Evolutionary conservation across 2,888 invertebrate genomes (phyloP).

Genomic region (Pseudanteris insignis): DNA sequence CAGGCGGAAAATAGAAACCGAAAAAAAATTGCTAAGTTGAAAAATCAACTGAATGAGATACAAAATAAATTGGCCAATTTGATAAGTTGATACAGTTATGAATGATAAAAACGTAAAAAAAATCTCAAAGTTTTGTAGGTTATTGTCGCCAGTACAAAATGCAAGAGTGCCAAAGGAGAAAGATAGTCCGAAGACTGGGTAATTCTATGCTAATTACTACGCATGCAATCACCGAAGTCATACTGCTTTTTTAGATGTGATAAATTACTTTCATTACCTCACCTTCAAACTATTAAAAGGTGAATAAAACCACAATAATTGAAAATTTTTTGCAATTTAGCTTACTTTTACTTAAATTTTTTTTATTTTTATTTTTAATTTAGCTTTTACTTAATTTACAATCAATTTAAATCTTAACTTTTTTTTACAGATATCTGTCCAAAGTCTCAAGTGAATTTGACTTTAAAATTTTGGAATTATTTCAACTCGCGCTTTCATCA

Average conservation of each 20-base stretch:
- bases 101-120: not conserved
- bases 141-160: constrained; percentile 1
- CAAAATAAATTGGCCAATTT: not conserved
- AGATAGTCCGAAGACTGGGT: constrained; percentile 8
- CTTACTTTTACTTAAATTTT: too few species aligned
- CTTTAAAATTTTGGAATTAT: too few species aligned
- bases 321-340: too few species aligned
- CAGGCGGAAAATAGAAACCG: constrained; percentile 1
- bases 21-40: not conserved
- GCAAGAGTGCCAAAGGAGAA: not conserved
- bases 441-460: too few species aligned
- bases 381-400: too few species aligned
- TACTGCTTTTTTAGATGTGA: constrained; percentile 4
- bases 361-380: too few species aligned
- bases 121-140: not conserved
- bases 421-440: too few species aligned
- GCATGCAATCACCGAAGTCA: constrained; percentile 10
- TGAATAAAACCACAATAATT: not conserved
- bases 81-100: not conserved
- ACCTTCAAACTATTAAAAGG: constrained; percentile 1
- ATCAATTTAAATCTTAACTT: too few species aligned
- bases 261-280: constrained; percentile 8
- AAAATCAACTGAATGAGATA: not conserved
- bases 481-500: too few species aligned
- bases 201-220: constrained; percentile 4